A percentile compares a stretch with the other conserved stretches of the same genome.
phyloP scores from a whole-genome alignment of 2,888 invertebrate species.

The Smittia aterrima region DNA sequence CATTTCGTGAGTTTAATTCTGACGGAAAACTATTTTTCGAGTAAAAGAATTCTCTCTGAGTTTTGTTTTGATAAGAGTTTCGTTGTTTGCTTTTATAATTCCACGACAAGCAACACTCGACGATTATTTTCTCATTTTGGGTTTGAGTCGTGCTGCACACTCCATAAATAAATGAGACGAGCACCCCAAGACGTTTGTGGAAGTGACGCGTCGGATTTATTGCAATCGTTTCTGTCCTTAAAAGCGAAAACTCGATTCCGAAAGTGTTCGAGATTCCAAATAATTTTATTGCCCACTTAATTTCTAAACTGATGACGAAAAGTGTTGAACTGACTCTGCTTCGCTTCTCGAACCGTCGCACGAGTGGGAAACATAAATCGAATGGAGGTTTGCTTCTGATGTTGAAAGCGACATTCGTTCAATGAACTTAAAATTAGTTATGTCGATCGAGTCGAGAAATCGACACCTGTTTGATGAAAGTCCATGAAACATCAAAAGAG shows the following conservation, averaged over 20 bases:
- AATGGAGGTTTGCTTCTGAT: not conserved
- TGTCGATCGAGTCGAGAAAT: not conserved
- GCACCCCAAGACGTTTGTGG: not conserved
- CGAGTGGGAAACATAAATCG: not conserved
- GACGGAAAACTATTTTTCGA: too few species aligned
- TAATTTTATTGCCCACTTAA: not conserved
- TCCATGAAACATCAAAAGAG: not conserved
- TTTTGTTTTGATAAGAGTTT: not conserved
- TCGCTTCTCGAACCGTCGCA: not conserved
- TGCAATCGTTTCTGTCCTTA: slow-evolving; percentile 15
- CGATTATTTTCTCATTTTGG: not conserved
- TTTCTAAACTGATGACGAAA: slow-evolving; percentile 7
- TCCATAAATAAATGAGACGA: not conserved
- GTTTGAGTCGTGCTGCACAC: not conserved
- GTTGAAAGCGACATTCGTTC: too few species aligned
- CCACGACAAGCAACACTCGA: not conserved
- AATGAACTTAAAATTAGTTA: not conserved
- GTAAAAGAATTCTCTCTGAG: not conserved
- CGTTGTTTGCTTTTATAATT: not conserved
- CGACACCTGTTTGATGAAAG: slow-evolving; percentile 4
- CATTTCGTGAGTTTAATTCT: too few species aligned
- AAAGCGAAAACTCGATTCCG: not conserved
- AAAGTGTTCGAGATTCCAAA: not conserved
- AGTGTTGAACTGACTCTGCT: not conserved
- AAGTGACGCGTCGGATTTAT: not conserved